Percentiles rank a stretch among this genome's conserved stretches.
These are phyloP conservation scores for Hiodon alosoides DNA, from an alignment of 2,113 vertebrate genomes.

Conservation along the genomic window DNA sequence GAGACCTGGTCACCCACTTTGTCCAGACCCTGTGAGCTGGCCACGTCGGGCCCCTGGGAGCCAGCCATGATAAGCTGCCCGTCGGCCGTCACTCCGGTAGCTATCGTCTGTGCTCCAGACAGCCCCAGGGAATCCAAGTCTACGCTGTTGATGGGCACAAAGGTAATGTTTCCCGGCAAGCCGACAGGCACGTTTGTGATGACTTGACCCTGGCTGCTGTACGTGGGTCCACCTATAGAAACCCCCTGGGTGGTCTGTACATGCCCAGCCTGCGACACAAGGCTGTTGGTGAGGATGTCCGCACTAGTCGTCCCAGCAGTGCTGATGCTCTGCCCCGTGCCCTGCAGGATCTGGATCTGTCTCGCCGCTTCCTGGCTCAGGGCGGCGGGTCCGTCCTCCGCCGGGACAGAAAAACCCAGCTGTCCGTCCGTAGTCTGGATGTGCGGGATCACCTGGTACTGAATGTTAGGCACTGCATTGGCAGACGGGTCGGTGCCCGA, in stretches of 20 bases:
- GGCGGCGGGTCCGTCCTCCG: constrained; percentile 72
- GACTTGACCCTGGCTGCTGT: constrained; percentile 92
- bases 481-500: constrained; percentile 85
- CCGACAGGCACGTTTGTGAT: constrained; percentile 95
- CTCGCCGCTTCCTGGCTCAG: constrained; percentile 86
- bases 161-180: constrained; percentile 95
- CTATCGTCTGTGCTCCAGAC: constrained; percentile 93
- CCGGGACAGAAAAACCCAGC: constrained; percentile 84
- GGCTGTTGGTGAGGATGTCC: constrained; percentile 75
- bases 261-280: constrained; percentile 90
- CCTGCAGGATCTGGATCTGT: constrained; percentile 95
- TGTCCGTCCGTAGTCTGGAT: constrained; percentile 94
- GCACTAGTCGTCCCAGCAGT: constrained; percentile 75
- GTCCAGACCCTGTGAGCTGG: constrained; percentile 78
- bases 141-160: constrained; percentile 97
- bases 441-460: constrained; percentile 99
- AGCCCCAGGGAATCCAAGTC: constrained; percentile 96
- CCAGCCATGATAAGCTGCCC: constrained; percentile 89
- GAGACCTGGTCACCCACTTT: constrained; percentile 83
- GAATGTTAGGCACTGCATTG: constrained; percentile 94
- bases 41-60: constrained; percentile 63
- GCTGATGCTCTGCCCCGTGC: constrained; percentile 83
- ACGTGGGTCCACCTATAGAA: constrained; percentile 84
- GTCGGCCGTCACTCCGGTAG: constrained; percentile 90
- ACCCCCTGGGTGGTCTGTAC: constrained; percentile 91